These are phyloP conservation scores for Tigriopus californicus DNA, from an alignment of 2,888 invertebrate species.

Conservation along the genomic window DNA sequence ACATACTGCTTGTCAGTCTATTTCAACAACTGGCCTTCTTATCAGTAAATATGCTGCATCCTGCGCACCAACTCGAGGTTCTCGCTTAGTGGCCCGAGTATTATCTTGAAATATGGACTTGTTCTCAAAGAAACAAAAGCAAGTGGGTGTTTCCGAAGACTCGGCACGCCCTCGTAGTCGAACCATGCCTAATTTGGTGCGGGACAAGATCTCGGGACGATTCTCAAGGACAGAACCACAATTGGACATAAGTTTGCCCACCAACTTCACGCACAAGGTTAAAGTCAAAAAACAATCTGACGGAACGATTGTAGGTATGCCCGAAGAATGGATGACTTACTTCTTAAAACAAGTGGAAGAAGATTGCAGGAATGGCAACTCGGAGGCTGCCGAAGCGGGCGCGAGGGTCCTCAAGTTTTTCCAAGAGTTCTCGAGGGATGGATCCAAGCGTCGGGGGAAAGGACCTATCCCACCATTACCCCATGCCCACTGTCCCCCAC, in stretches of 20 bases:
- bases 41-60: too few relatives aligned
- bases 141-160: too few relatives aligned
- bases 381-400: not conserved
- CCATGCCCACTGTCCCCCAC: not conserved
- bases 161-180: too few relatives aligned
- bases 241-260: not conserved
- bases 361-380: not conserved
- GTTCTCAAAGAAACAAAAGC: too few relatives aligned
- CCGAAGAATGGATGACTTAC: not conserved
- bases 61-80: too few relatives aligned
- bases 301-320: conserved; percentile 2
- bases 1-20: too few relatives aligned
- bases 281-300: not conserved
- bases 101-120: too few relatives aligned
- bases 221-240: too few relatives aligned
- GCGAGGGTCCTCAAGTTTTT: not conserved
- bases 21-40: too few relatives aligned
- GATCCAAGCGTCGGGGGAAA: not conserved
- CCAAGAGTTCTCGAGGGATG: not conserved
- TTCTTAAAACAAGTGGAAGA: not conserved
- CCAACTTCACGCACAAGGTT: not conserved
- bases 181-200: too few relatives aligned
- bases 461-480: not conserved
- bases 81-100: too few relatives aligned
- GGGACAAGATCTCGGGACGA: too few relatives aligned